Conservation (phyloP, 2,888 invertebrate species). For the Coenonympha arcania region DNA sequence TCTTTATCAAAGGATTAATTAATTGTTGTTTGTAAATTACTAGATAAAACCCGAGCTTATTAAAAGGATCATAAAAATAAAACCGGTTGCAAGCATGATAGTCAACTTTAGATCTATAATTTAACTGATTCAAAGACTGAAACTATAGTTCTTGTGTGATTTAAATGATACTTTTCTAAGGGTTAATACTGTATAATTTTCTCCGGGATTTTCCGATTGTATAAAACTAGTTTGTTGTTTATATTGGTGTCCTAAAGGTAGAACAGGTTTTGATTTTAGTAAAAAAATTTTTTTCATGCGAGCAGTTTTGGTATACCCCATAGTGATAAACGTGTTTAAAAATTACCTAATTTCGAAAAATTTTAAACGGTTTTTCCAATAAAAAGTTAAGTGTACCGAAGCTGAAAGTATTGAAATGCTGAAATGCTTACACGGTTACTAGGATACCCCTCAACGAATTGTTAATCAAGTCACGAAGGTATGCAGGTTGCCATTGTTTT, state of each 20-base stretch:
- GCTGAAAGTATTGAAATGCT: constrained; percentile 60
- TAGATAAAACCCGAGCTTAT: too few relatives aligned
- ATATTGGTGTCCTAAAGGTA: not conserved
- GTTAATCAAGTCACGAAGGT: constrained; percentile 47
- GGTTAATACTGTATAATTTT: not conserved
- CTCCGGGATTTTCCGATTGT: not conserved
- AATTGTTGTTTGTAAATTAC: too few relatives aligned
- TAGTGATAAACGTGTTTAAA: too few relatives aligned
- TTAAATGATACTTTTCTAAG: not conserved
- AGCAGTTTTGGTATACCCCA: too few relatives aligned
- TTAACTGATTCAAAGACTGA: too few relatives aligned
- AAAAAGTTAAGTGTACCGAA: too few relatives aligned
- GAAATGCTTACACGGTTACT: constrained; percentile 65
- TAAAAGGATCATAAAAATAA: not conserved
- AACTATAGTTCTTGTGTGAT: not conserved
- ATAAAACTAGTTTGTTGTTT: not conserved
- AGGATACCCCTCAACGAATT: constrained; percentile 47
- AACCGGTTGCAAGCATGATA: constrained; percentile 1
- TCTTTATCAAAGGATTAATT: too few relatives aligned
- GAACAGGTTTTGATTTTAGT: too few relatives aligned
- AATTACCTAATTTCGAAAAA: too few relatives aligned
- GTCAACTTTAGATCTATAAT: not conserved
- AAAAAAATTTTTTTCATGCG: too few relatives aligned
- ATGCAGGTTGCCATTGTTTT: constrained; percentile 28
- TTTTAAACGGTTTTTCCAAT: too few relatives aligned